A percentile compares a stretch with the other conserved stretches of the same genome.
Evolutionary conservation across 2,113 vertebrate species (phyloP).

Genomic region (Mustelus asterias): DNA sequence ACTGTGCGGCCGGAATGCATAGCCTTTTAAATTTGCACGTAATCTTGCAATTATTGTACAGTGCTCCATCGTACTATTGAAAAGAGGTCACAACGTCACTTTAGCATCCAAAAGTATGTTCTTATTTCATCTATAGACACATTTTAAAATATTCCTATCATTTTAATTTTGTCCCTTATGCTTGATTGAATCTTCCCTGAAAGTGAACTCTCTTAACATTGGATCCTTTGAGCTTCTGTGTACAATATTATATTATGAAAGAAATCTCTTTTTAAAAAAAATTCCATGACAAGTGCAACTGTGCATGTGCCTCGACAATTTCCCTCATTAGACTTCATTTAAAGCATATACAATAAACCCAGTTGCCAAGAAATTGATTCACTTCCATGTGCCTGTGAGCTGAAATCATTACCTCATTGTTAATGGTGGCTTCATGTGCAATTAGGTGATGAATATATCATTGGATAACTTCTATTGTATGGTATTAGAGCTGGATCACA

Average conservation of each 20-base stretch:
- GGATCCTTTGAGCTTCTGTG: background rate
- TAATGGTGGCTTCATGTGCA: background rate
- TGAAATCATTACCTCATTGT: background rate
- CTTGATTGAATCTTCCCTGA: background rate
- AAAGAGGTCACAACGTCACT: background rate
- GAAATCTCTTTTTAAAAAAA: background rate
- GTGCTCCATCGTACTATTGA: background rate
- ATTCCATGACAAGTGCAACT: background rate
- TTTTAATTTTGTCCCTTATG: background rate
- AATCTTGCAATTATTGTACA: background rate
- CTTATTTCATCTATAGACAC: background rate
- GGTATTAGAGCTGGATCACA: background rate
- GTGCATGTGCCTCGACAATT: background rate
- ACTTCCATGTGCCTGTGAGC: background rate
- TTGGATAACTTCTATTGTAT: background rate
- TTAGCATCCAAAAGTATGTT: background rate
- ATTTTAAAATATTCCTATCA: background rate
- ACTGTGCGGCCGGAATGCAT: background rate
- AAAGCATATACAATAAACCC: background rate
- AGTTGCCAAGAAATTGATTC: conserved; percentile 13
- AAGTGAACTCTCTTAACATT: background rate
- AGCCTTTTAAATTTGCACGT: background rate
- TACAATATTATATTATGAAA: background rate
- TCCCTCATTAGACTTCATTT: background rate
- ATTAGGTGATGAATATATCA: background rate